Base-by-base conservation (phyloP, 2,113 vertebrate genomes). In the Callaeas wilsoni region DNA sequence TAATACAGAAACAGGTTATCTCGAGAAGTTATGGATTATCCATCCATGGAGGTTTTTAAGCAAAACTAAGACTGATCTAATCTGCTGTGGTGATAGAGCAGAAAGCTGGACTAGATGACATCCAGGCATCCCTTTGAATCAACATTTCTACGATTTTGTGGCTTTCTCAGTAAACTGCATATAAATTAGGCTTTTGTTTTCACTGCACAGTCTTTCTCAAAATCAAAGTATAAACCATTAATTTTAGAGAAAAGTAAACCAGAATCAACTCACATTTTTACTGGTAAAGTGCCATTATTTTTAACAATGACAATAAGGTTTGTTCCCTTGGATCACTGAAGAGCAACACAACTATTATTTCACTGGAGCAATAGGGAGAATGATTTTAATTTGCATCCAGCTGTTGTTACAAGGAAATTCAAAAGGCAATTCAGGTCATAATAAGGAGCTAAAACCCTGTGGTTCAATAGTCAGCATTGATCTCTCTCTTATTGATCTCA, bases 381-480 rank as follows among this genome's bases (percentile, higher is more conserved):
- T 68, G 2, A 75, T 82, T 87, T 88, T 68, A 63, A 68, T 92
- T 91, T 86, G 33, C 70, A 74, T 88, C 67, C 32, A 63, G 12
- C 37, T 87, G 75, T 89, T 87, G 41, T 90, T 85, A 78, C 42
- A 93, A 25, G 84, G 76, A 67, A 84, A 81, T 85, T 84, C 60
- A 83, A 56, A 91, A 90, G 60, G 33, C 59, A 69, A 10, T 35
- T 20, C 59, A 50, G 33, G 52, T n/a, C 47, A 37, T 92, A 93
- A 90, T 90, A 80, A 88, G 93, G 47, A 95, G 39, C 75, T 88
- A 74, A 91, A 96, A 91, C 30, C 22, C 55, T 59, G 33, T 92
- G 32, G 56, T 70, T 93, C 71, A 30, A 49, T 90, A 93, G 25
- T 80, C 39, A 88, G 39, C 67, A 94, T 81, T 95, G 92, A 93